Evolutionary conservation across 2,113 vertebrate species (phyloP).

Genomic region (Microtus montanus): DNA sequence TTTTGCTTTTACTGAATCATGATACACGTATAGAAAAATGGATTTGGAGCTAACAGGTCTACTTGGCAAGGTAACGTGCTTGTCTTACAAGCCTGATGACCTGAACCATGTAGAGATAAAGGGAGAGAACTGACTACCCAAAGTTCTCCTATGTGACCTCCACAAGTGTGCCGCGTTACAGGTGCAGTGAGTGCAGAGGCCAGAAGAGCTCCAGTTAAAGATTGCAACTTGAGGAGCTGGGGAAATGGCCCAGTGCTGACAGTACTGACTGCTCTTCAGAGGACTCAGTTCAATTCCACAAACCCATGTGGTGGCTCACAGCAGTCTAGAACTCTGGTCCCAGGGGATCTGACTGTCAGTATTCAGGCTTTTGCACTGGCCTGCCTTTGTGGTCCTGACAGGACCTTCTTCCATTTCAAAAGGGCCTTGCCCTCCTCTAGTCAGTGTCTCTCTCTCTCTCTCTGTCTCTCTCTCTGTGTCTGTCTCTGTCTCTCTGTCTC

Average conservation of each 20-base stretch:
- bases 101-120: neutral
- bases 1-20: neutral
- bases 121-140: neutral
- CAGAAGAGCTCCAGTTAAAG: neutral
- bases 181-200: neutral
- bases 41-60: no score
- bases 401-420: no score
- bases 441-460: rapidly evolving
- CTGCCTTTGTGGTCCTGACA: no score
- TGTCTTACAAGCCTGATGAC: neutral
- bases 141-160: neutral
- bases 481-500: no score
- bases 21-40: neutral
- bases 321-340: neutral
- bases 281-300: neutral
- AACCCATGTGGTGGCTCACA: neutral
- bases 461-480: no score
- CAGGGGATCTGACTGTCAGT: neutral
- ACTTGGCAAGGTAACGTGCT: neutral
- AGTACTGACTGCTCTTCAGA: neutral
- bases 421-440: no score
- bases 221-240: neutral
- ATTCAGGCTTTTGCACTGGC: no score
- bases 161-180: neutral
- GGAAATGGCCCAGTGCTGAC: no score